Conservation (phyloP, 2,888 invertebrate genomes). For the Fabriciana adippe region DNA sequence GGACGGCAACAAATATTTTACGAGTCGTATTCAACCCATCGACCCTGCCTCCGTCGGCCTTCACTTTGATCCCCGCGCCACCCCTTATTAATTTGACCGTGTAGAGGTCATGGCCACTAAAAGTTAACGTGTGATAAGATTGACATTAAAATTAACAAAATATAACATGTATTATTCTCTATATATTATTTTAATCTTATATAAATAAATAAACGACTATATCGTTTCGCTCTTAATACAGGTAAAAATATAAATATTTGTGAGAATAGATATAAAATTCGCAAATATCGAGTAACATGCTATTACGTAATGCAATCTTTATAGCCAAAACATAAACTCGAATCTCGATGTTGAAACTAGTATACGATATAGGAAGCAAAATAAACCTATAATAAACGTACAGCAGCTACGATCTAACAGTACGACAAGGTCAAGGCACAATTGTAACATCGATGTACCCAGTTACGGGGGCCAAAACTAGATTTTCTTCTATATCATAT, state of each 20-base stretch:
- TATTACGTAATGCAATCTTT: neutral
- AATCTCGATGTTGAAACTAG: constrained; percentile 23
- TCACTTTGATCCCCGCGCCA: constrained; percentile 51
- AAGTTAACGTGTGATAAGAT: constrained; percentile 51
- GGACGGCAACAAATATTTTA: constrained; percentile 34
- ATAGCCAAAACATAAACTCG: constrained; percentile 25
- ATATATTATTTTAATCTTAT: neutral
- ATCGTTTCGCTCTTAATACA: neutral
- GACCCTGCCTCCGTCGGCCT: constrained; percentile 49
- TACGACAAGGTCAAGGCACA: constrained; percentile 39
- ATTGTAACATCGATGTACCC: constrained; percentile 30
- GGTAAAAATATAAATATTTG: too few species aligned
- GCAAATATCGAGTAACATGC: neutral
- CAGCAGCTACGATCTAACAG: constrained; percentile 23
- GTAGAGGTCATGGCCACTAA: constrained; percentile 73
- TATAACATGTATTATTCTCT: neutral
- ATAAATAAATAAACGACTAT: neutral
- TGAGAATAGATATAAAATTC: neutral
- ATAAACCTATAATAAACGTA: constrained; percentile 37
- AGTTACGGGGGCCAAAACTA: constrained; percentile 21
- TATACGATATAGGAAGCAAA: constrained; percentile 37
- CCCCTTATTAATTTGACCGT: constrained; percentile 62
- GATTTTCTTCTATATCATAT: neutral
- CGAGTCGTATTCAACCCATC: constrained; percentile 39
- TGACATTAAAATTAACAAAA: constrained; percentile 31